Conservation (phyloP, 1,140 invertebrate species). For the Antheraea pernyi region DNA sequence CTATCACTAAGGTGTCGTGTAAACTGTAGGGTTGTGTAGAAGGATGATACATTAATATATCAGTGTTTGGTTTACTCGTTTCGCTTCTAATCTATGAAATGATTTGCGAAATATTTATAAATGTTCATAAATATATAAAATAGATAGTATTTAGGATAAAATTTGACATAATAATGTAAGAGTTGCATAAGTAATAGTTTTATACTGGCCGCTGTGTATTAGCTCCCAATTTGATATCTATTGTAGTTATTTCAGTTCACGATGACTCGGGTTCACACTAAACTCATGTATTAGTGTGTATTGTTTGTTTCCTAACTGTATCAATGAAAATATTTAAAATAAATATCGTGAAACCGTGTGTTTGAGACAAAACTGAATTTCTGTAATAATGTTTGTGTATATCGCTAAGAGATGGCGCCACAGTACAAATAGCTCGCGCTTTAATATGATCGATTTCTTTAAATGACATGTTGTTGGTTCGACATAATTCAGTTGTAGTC, state of each 20-base stretch:
- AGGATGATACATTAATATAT: constrained; percentile 16
- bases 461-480: too few species aligned
- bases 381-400: too few species aligned
- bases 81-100: constrained; percentile 54
- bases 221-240: constrained; percentile 30
- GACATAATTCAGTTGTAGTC: too few species aligned
- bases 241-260: background rate
- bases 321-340: too few species aligned
- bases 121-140: constrained; percentile 40
- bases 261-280: background rate
- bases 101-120: constrained; percentile 47
- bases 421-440: too few species aligned
- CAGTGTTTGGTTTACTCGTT: constrained; percentile 31
- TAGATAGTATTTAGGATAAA: constrained; percentile 46
- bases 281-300: too few species aligned
- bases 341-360: too few species aligned
- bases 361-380: too few species aligned
- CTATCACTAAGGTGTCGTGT: background rate
- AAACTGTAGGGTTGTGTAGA: constrained; percentile 26
- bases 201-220: constrained; percentile 57
- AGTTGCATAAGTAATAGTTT: constrained; percentile 63
- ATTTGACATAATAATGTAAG: constrained; percentile 39
- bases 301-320: too few species aligned
- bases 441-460: too few species aligned
- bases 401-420: too few species aligned